Conservation (phyloP, 2,888 invertebrate species). For the Platynereis dumerilii region DNA sequence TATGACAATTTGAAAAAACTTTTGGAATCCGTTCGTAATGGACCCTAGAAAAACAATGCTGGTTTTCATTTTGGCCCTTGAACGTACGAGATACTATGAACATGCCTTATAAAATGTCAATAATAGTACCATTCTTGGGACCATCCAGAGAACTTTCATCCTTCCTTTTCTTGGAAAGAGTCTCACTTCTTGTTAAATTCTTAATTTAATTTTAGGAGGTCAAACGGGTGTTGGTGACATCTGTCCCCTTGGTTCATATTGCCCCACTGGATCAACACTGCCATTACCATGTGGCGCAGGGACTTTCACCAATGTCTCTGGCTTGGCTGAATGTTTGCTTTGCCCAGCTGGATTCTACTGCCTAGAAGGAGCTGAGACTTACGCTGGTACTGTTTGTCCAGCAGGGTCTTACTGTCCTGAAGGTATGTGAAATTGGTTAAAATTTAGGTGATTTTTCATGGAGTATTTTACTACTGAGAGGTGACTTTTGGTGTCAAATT, state of each 20-base stretch:
- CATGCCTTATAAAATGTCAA: too few relatives aligned
- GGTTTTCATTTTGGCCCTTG: not conserved
- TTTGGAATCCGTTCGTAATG: too few relatives aligned
- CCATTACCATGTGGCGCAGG: conserved; percentile 54
- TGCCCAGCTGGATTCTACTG: conserved; percentile 60
- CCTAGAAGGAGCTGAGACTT: conserved; percentile 46
- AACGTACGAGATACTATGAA: too few relatives aligned
- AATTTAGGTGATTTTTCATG: too few relatives aligned
- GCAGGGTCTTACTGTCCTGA: conserved; percentile 55
- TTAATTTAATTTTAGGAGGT: conserved; percentile 35
- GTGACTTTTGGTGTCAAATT: too few relatives aligned
- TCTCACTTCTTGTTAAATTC: too few relatives aligned
- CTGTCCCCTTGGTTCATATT: conserved; percentile 54
- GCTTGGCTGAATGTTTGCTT: conserved; percentile 43
- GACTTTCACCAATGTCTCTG: conserved; percentile 48
- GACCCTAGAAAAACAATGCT: not conserved
- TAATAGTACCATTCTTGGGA: too few relatives aligned
- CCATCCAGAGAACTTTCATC: too few relatives aligned
- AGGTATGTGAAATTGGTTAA: too few relatives aligned
- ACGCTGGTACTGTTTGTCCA: conserved; percentile 49
- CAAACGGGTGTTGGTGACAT: conserved; percentile 58
- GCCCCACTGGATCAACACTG: conserved; percentile 52
- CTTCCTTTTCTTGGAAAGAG: too few relatives aligned
- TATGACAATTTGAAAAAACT: too few relatives aligned
- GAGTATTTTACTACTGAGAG: too few relatives aligned